Evolutionary conservation across 1,140 invertebrate genomes (phyloP).

Genomic region (Bombus waltoni): DNA sequence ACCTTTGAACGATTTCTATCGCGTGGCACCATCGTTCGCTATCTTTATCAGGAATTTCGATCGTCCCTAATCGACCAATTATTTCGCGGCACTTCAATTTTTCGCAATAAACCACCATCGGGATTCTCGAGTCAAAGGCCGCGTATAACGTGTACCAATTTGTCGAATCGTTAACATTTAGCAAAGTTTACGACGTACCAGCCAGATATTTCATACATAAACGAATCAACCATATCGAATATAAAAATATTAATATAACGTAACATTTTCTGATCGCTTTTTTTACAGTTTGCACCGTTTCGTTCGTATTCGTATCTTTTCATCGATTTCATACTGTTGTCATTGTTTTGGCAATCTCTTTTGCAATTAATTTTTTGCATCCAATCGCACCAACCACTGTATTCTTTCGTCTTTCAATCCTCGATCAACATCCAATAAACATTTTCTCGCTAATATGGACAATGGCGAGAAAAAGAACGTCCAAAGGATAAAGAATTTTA

Average conservation of each 20-base stretch:
- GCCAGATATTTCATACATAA: too few relatives aligned
- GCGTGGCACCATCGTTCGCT: slow-evolving; percentile 47
- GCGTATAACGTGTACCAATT: neutral
- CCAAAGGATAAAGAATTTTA: too few relatives aligned
- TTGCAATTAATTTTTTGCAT: neutral
- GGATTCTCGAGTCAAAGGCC: slow-evolving; percentile 10
- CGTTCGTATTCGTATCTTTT: too few relatives aligned
- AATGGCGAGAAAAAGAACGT: too few relatives aligned
- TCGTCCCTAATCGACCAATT: slow-evolving; percentile 62
- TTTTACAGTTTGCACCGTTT: too few relatives aligned
- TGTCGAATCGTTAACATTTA: neutral
- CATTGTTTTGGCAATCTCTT: neutral
- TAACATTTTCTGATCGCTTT: neutral
- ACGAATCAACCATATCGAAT: too few relatives aligned
- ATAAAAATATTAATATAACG: too few relatives aligned
- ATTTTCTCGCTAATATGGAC: too few relatives aligned
- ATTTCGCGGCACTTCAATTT: slow-evolving; percentile 60
- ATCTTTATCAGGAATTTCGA: slow-evolving; percentile 53
- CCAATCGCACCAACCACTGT: too few relatives aligned
- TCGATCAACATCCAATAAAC: too few relatives aligned
- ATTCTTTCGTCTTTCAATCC: too few relatives aligned
- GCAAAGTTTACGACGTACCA: neutral
- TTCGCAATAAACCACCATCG: slow-evolving; percentile 53
- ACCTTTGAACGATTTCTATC: slow-evolving; percentile 51
- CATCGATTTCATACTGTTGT: neutral